Base-by-base conservation (phyloP, 2,113 vertebrate species). In the Peromyscus maniculatus region DNA sequence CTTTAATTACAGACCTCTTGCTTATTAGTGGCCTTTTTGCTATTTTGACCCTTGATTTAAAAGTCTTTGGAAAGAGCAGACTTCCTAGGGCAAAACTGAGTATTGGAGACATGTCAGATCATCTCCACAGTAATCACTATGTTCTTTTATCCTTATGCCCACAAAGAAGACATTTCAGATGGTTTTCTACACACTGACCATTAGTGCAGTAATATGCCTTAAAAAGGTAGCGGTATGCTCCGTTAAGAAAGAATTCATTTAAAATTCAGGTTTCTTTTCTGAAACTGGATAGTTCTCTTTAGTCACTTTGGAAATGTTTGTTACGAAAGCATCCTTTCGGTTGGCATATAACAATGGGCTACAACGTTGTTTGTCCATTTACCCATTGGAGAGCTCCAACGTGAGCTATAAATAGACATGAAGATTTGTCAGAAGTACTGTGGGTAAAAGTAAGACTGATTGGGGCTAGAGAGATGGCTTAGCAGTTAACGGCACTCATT, bases 251-350 rank as follows among this genome's bases (percentile, higher is more conserved):
- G 11, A 62, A 79, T n/a, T 74, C 88, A 86, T 52, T 83, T 77
- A 93, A 86, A 96, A 72, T 77, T 77, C 13, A 77, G 11, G 43
- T 90, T 92, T 94, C 87, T 57, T 36, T 72, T 75, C 13, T 71
- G 36, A 72, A 66, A 43, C 28, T 95, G 28, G 16, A 67, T 55
- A 66, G 71, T 96, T 95, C 82, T 72, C 64, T 78, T 91, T 52
- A 84, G 9, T 7, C 24, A 88, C 33, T 79, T 69, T 69, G 33
- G 62, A 92, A 91, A 91, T 15, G 12, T 17, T 13, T 49, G 88
- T 83, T n/a, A 26, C 31, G 55, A 67, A 64, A 57, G 24, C n/a
- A 12, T 33, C 22, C 46, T 69, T 59, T 66, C 19, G 71, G 16
- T 59, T 86, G 91, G 8, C 31, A 66, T 71, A 77, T 82, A 49